These are phyloP conservation scores for Emys orbicularis DNA, from an alignment of 2,797 vertebrate species.

Conservation along the genomic window DNA sequence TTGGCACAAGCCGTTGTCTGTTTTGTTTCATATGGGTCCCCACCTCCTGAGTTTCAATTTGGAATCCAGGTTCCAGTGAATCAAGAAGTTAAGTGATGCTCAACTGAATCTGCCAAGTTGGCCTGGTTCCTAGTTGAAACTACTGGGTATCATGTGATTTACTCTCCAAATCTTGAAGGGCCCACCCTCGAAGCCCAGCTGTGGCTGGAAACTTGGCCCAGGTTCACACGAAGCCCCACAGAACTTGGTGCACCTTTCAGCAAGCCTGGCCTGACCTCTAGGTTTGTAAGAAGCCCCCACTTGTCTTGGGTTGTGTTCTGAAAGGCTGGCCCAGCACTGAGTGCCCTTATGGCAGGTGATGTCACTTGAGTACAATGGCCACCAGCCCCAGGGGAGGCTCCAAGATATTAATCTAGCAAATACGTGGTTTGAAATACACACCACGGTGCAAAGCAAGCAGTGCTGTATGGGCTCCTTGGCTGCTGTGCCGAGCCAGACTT, in stretches of 20 bases:
- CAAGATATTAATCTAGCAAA: not conserved
- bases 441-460: no score
- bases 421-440: not conserved
- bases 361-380: not conserved
- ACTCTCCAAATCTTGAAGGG: not conserved
- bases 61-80: not conserved
- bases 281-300: not conserved
- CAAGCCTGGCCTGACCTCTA: not conserved
- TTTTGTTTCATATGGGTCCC: not conserved
- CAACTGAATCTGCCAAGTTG: not conserved
- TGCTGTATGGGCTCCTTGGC: no score
- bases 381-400: not conserved
- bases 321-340: not conserved
- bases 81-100: not conserved
- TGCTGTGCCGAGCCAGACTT: not conserved
- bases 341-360: not conserved
- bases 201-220: not conserved
- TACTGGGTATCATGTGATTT: not conserved
- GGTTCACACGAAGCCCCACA: not conserved
- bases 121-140: not conserved
- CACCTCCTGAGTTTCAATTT: not conserved
- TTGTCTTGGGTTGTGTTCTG: not conserved
- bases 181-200: not conserved
- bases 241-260: not conserved
- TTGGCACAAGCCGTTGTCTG: not conserved